These are phyloP conservation scores for Dynastes hyllus DNA, from an alignment of 2,888 invertebrate species.

Conservation along the genomic window DNA sequence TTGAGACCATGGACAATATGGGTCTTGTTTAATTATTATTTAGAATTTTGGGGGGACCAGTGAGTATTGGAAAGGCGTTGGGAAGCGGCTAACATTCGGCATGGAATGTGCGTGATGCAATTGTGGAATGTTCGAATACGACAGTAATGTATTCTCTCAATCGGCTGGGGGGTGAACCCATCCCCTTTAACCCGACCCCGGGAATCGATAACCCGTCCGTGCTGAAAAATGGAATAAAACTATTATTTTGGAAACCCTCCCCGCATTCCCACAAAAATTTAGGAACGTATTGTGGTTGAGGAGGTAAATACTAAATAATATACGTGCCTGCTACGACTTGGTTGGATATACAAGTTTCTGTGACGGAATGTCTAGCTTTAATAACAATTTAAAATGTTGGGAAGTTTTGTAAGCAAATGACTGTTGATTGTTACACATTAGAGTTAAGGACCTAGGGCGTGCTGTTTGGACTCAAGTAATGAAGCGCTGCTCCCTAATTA, in stretches of 20 bases:
- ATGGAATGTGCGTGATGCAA: constrained; percentile 42
- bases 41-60: too few relatives aligned
- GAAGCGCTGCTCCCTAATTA: too few relatives aligned
- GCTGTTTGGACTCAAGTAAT: too few relatives aligned
- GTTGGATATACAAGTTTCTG: not conserved
- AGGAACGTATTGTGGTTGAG: too few relatives aligned
- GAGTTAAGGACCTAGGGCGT: too few relatives aligned
- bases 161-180: constrained; percentile 1
- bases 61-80: not conserved
- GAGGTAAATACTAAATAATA: too few relatives aligned
- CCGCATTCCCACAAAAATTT: too few relatives aligned
- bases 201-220: constrained; percentile 25
- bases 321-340: not conserved
- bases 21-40: constrained; percentile 27
- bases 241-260: not conserved
- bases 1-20: not conserved
- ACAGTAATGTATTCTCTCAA: constrained; percentile 31
- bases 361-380: too few relatives aligned
- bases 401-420: too few relatives aligned
- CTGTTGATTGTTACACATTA: too few relatives aligned
- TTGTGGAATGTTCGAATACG: constrained; percentile 41
- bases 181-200: too few relatives aligned
- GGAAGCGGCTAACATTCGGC: not conserved
- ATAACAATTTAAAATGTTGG: too few relatives aligned
- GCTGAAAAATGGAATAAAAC: constrained; percentile 22